Evolutionary conservation across 2,888 invertebrate genomes (phyloP).

Genomic region (Aspidiotus rigidus): DNA sequence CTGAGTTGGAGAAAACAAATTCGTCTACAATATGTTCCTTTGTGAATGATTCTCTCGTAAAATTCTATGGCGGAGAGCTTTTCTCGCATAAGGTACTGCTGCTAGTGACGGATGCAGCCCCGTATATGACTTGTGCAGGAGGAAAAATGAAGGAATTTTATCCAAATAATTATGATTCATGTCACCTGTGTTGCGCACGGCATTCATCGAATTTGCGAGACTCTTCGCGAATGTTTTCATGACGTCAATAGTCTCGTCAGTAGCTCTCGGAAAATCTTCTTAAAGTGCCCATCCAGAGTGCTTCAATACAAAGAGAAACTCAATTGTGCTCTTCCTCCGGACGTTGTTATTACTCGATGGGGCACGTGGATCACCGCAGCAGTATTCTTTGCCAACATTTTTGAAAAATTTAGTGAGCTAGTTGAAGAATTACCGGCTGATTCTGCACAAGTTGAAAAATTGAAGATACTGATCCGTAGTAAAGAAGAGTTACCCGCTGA

Average conservation of each 20-base stretch:
- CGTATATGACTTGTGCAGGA: background rate
- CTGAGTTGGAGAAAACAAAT: background rate
- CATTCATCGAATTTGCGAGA: no score
- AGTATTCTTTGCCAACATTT: background rate
- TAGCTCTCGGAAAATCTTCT: background rate
- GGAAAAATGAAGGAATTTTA: background rate
- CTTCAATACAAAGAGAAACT: background rate
- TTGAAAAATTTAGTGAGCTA: background rate
- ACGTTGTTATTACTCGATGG: no score
- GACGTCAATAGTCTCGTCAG: background rate
- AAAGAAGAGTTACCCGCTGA: no score
- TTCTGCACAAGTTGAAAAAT: background rate
- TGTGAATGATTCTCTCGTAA: background rate
- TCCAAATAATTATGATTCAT: background rate
- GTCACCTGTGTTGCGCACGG: background rate
- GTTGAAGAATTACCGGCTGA: background rate
- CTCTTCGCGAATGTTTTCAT: background rate
- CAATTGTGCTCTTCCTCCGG: no score
- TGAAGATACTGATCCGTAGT: background rate
- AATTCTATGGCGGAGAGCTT: background rate
- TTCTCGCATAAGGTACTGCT: background rate
- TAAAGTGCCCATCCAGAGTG: background rate
- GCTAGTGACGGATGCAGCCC: background rate
- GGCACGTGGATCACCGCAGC: no score
- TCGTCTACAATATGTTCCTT: background rate